These are phyloP conservation scores for Byasa hedistus DNA, from an alignment of 2,888 invertebrate species.

Conservation along the genomic window DNA sequence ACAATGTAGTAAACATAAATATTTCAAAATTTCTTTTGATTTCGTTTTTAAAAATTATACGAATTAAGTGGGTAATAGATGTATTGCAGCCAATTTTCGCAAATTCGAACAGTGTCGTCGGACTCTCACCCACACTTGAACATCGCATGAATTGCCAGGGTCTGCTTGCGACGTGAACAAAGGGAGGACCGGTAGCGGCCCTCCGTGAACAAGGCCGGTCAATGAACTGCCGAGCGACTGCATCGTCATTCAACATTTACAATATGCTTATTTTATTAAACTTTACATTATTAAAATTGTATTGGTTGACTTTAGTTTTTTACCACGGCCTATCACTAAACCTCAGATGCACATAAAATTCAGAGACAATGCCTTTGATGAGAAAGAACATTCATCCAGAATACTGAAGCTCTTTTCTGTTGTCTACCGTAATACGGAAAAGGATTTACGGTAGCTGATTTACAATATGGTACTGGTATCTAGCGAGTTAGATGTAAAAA, in stretches of 20 bases:
- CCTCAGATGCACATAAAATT: no score
- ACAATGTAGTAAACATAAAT: neutral
- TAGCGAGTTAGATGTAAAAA: no score
- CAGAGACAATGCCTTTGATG: neutral
- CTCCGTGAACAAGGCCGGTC: conserved; percentile 76
- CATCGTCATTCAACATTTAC: conserved; percentile 42
- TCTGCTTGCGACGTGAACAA: conserved; percentile 54
- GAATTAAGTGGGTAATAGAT: neutral
- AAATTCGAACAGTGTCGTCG: neutral
- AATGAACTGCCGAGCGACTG: conserved; percentile 64
- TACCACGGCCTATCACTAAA: no score
- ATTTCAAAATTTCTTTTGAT: neutral
- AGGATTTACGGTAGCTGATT: no score
- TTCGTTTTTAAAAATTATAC: neutral
- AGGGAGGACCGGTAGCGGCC: conserved; percentile 56
- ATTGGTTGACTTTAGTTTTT: neutral
- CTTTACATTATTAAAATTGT: neutral
- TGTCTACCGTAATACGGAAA: no score
- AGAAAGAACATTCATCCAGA: no score
- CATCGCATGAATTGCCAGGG: conserved; percentile 39
- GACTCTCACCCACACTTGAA: conserved; percentile 28
- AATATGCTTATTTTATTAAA: conserved; percentile 46
- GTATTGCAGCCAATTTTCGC: conserved; percentile 4
- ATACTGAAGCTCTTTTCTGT: no score
- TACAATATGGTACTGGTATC: no score